These are phyloP conservation scores for Aegithalos caudatus DNA, from an alignment of 2,113 vertebrate species.

Conservation along the genomic window DNA sequence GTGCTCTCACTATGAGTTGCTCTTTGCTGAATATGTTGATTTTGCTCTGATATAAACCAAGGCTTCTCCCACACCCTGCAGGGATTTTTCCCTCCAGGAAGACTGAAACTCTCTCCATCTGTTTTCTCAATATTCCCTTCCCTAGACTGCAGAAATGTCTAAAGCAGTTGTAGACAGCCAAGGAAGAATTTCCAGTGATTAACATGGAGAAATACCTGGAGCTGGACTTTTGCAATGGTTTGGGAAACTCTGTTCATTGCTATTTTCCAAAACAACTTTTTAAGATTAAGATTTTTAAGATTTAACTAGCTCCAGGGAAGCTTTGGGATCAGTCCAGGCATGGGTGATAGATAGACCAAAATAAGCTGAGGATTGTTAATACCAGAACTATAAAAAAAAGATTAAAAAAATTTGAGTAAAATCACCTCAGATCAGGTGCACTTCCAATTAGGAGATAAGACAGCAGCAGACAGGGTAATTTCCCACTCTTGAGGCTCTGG, in stretches of 20 bases:
- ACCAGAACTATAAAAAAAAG: neutral
- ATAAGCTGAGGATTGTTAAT: neutral
- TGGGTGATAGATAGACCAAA: neutral
- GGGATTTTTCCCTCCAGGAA: neutral
- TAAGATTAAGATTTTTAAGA: too few species aligned
- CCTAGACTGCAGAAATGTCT: neutral
- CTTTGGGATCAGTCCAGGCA: neutral
- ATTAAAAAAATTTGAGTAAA: neutral
- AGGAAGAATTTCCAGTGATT: neutral
- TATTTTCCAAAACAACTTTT: neutral
- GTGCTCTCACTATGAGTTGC: neutral
- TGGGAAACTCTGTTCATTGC: neutral
- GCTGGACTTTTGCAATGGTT: neutral
- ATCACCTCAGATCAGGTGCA: neutral
- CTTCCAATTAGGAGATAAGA: neutral
- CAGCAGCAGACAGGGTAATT: neutral
- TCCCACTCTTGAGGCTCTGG: neutral
- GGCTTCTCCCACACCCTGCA: neutral
- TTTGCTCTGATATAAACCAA: neutral
- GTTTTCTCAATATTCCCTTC: neutral
- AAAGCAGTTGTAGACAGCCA: neutral
- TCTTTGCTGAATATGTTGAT: neutral
- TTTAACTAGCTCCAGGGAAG: neutral
- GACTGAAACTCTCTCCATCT: neutral
- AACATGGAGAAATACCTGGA: neutral